A percentile compares a stretch with the other conserved stretches of the same genome.
Evolutionary conservation across 2,113 vertebrate genomes (phyloP).

Genomic region (Craseonycteris thonglongyai): DNA sequence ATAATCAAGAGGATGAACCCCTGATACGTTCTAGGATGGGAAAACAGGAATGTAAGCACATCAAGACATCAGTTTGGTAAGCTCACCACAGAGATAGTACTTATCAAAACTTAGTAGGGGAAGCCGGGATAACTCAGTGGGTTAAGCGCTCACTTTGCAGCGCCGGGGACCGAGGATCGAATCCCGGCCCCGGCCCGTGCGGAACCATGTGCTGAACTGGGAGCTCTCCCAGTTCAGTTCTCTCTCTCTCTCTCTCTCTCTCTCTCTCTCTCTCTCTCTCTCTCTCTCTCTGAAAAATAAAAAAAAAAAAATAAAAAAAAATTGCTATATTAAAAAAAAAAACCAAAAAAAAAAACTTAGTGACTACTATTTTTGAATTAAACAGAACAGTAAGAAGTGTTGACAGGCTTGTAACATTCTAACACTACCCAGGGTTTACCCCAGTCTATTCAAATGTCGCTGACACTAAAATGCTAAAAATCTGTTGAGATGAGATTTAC

Average conservation of each 20-base stretch:
- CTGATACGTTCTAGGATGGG: neutral
- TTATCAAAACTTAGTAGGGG: constrained; percentile 18
- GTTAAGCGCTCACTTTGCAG: too few relatives aligned
- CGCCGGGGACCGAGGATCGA: too few relatives aligned
- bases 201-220: too few relatives aligned
- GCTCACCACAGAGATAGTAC: neutral
- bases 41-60: neutral
- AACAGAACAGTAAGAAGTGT: neutral
- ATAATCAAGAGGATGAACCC: neutral
- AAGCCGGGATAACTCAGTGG: too few relatives aligned
- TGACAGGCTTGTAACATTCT: neutral
- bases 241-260: too few relatives aligned
- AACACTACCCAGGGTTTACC: neutral
- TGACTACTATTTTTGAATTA: neutral
- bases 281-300: too few relatives aligned
- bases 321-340: too few relatives aligned
- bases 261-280: too few relatives aligned
- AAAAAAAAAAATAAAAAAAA: too few relatives aligned
- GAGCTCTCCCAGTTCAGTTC: too few relatives aligned
- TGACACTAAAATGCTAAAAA: constrained; percentile 14
- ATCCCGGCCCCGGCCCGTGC: too few relatives aligned
- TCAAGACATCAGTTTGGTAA: neutral
- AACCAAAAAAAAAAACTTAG: too few relatives aligned
- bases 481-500: neutral
- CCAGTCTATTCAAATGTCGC: neutral